phyloP scores from a whole-genome alignment of 2,797 vertebrate species.

The Pseudochaenichthys georgianus region DNA sequence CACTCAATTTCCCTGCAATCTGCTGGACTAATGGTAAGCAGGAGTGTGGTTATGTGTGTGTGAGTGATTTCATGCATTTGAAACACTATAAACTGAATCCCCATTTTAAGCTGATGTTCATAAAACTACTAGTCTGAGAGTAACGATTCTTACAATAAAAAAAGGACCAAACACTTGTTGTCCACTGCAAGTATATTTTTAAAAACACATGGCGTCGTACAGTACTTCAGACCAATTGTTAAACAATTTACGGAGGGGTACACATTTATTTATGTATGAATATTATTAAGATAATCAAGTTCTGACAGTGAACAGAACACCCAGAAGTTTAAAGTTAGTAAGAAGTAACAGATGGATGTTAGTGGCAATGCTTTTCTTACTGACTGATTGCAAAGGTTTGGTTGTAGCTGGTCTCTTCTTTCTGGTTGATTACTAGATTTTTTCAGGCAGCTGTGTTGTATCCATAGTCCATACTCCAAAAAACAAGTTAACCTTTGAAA shows the following conservation, averaged over 20 bases:
- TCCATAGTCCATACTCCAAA: constrained; percentile 43
- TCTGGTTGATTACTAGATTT: constrained; percentile 44
- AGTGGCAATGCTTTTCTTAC: constrained; percentile 28
- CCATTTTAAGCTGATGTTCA: not conserved
- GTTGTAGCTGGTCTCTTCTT: constrained; percentile 44
- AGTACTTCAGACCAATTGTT: not conserved
- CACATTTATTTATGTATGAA: not conserved
- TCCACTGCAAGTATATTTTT: not conserved
- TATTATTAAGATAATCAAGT: not conserved
- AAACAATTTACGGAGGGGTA: too few species aligned
- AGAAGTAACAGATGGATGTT: constrained; percentile 32
- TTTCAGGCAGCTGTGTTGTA: constrained; percentile 37
- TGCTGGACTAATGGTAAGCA: constrained; percentile 81
- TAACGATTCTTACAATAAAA: not conserved
- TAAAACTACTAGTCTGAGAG: not conserved
- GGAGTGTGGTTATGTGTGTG: constrained; percentile 55
- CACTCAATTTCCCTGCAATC: constrained; percentile 79
- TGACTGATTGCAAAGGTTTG: constrained; percentile 44
- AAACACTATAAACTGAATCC: constrained; percentile 6
- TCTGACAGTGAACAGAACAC: not conserved
- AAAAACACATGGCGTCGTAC: not conserved
- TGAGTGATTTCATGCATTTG: constrained; percentile 7
- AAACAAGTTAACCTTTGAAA: constrained; percentile 28
- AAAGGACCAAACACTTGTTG: not conserved
- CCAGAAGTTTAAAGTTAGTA: constrained; percentile 12